These are phyloP conservation scores for Dromaius novaehollandiae DNA, from an alignment of 2,113 vertebrate genomes.

Conservation along the genomic window DNA sequence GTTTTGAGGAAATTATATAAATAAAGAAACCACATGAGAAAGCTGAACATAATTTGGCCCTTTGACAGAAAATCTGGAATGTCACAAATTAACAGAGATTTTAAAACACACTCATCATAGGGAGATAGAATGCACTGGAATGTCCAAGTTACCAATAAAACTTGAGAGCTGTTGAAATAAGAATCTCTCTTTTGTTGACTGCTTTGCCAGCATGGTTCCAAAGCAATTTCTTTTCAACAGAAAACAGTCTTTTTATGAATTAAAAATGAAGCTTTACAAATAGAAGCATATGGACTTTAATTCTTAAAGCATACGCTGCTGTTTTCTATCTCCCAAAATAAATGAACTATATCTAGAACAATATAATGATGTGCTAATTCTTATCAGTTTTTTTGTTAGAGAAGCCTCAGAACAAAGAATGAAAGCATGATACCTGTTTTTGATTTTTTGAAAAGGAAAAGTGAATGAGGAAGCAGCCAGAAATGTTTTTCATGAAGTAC, in stretches of 20 bases:
- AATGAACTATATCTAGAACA: constrained; percentile 7
- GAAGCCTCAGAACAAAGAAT: neutral
- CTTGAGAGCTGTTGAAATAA: constrained; percentile 15
- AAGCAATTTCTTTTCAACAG: neutral
- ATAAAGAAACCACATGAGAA: neutral
- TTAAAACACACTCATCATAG: constrained; percentile 2
- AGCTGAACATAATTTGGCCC: neutral
- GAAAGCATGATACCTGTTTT: neutral
- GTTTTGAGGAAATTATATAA: neutral
- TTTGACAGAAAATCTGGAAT: neutral
- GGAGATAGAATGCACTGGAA: constrained; percentile 6
- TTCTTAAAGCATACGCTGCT: neutral
- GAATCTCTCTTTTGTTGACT: constrained; percentile 12
- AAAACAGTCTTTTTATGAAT: constrained; percentile 48
- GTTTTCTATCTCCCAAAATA: neutral
- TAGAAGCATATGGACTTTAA: neutral
- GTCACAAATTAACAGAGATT: neutral
- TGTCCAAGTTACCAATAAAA: constrained; percentile 43
- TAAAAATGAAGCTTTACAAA: constrained; percentile 34
- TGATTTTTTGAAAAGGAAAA: neutral
- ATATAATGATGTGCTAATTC: neutral
- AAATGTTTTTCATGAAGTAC: neutral
- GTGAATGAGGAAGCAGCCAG: neutral
- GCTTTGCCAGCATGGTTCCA: constrained; percentile 25
- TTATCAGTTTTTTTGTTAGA: neutral